Percentiles rank a stretch among this genome's conserved stretches.
phyloP scores from a whole-genome alignment of 2,113 vertebrate species.

The Felis chaus region DNA sequence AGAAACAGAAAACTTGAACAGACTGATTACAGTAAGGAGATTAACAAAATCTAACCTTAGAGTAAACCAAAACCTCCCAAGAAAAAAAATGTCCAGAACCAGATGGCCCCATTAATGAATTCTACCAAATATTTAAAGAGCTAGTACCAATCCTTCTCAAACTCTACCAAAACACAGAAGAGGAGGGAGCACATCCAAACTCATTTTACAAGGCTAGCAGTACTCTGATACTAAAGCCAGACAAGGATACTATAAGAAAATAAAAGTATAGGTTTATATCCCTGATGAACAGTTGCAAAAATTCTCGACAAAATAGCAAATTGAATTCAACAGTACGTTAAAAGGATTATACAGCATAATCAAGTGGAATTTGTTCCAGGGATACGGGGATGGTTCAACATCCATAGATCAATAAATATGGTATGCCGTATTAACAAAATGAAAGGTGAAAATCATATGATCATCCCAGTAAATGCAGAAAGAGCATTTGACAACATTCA shows the following conservation, averaged over 20 bases:
- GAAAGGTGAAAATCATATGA: neutral
- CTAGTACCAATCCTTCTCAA: neutral
- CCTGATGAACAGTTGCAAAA: neutral
- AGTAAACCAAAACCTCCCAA: neutral
- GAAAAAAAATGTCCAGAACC: neutral
- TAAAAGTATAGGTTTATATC: neutral
- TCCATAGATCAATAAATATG: neutral
- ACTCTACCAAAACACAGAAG: neutral
- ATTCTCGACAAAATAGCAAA: neutral
- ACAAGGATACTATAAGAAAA: neutral
- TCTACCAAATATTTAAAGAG: neutral
- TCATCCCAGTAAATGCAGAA: neutral
- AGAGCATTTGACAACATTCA: neutral
- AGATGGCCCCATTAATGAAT: neutral
- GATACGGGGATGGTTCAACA: neutral
- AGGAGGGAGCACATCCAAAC: neutral
- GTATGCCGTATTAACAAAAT: neutral
- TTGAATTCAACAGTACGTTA: neutral
- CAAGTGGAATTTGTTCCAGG: neutral
- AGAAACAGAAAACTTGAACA: neutral
- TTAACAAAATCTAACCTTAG: neutral
- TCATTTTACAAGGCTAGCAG: neutral
- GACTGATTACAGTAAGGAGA: neutral
- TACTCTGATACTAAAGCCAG: neutral
- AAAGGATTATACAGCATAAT: neutral